phyloP scores from a whole-genome alignment of 1,140 invertebrate species.

The Glossosoma conforme region DNA sequence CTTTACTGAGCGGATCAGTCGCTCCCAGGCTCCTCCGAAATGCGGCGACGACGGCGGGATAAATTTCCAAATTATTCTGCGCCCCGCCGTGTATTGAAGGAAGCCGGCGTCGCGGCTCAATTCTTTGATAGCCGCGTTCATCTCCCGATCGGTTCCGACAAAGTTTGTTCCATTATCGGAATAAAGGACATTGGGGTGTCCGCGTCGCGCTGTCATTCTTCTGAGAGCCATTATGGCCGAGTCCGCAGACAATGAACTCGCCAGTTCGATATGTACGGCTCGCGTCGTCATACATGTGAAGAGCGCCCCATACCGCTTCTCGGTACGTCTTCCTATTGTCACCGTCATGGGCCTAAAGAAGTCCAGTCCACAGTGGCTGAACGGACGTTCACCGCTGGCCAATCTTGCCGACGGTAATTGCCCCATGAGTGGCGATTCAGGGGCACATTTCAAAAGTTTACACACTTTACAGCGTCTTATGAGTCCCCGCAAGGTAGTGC shows the following conservation, averaged over 20 bases:
- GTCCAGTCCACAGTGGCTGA: slow-evolving; percentile 31
- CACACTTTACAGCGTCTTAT: not conserved
- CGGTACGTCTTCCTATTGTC: slow-evolving; percentile 24
- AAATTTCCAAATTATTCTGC: too few relatives aligned
- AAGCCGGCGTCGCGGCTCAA: too few relatives aligned
- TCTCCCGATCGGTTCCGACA: too few relatives aligned
- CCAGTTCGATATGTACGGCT: slow-evolving; percentile 34
- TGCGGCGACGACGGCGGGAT: too few relatives aligned
- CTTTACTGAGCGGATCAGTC: too few relatives aligned
- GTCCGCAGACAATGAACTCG: slow-evolving; percentile 17
- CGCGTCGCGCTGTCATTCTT: too few relatives aligned
- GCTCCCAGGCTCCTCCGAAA: too few relatives aligned
- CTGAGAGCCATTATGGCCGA: too few relatives aligned
- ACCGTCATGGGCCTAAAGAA: slow-evolving; percentile 36
- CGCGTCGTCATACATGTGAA: slow-evolving; percentile 32
- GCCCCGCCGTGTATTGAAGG: too few relatives aligned
- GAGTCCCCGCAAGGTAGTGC: not conserved
- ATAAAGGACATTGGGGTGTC: too few relatives aligned
- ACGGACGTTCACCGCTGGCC: slow-evolving; percentile 27
- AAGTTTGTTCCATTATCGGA: too few relatives aligned
- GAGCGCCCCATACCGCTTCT: slow-evolving; percentile 38
- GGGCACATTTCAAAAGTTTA: not conserved
- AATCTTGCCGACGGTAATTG: slow-evolving; percentile 28
- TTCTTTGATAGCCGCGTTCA: too few relatives aligned
- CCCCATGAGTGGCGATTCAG: slow-evolving; percentile 19